Conservation (phyloP, 2,113 vertebrate genomes). For the Apodemus sylvaticus region DNA sequence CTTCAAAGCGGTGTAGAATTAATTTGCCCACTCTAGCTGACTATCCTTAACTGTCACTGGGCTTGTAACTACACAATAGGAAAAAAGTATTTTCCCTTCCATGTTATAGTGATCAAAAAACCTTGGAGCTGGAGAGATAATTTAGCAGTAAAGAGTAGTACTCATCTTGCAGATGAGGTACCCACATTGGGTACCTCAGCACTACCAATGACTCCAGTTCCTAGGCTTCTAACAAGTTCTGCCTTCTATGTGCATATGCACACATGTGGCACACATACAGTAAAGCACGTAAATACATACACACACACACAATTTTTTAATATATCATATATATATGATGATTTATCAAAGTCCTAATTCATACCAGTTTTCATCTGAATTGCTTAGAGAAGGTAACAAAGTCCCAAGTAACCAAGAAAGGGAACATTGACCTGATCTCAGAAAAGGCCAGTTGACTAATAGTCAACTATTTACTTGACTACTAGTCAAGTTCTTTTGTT, state of each 20-base stretch:
- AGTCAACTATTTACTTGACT: not conserved
- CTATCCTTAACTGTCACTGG: constrained; percentile 76
- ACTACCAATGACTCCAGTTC: not conserved
- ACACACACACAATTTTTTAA: not conserved
- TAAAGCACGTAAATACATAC: not conserved
- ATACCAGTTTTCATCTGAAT: not conserved
- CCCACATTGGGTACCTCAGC: not conserved
- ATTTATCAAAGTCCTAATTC: not conserved
- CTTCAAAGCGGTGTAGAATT: constrained; percentile 81
- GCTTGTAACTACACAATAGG: constrained; percentile 76
- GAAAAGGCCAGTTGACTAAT: not conserved
- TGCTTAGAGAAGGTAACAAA: not conserved
- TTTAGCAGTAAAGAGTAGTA: not conserved
- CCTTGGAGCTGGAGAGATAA: not conserved
- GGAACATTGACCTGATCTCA: not conserved
- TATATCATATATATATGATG: not conserved
- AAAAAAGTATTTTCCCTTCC: not conserved
- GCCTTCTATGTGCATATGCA: not conserved
- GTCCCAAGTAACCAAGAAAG: not conserved
- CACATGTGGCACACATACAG: not conserved
- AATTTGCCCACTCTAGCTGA: constrained; percentile 78
- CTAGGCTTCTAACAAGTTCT: not conserved
- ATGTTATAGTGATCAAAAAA: not conserved
- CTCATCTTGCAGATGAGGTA: not conserved
- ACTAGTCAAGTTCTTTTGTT: not conserved